These are phyloP conservation scores for Tichodroma muraria DNA, from an alignment of 2,113 vertebrate species.

Conservation along the genomic window DNA sequence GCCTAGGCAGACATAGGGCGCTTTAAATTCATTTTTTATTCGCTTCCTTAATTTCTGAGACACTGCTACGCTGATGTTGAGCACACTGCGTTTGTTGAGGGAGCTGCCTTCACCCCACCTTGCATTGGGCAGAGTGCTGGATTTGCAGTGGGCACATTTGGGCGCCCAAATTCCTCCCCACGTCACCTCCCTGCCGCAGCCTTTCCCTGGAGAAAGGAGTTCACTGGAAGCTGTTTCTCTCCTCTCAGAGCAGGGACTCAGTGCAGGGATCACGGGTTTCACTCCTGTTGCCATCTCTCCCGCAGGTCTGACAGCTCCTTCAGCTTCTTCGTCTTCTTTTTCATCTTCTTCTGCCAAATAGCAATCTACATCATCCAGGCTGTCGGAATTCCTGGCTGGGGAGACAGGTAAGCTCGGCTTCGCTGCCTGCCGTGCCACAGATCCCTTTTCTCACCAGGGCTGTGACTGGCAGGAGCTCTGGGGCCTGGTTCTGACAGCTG, in stretches of 20 bases:
- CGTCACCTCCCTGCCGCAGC: background rate
- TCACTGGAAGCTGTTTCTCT: background rate
- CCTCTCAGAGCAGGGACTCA: background rate
- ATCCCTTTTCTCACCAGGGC: background rate
- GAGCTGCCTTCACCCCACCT: background rate
- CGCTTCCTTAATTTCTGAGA: background rate
- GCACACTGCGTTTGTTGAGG: accelerated
- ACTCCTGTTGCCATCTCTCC: background rate
- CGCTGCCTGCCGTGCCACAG: accelerated
- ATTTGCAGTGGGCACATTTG: background rate
- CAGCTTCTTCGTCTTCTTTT: constrained; percentile 98
- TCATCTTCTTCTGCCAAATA: constrained; percentile 96
- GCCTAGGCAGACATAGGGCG: background rate
- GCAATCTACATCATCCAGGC: constrained; percentile 89
- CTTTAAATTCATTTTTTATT: background rate
- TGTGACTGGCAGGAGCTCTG: background rate
- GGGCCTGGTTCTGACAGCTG: background rate
- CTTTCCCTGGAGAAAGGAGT: background rate
- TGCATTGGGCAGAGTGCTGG: background rate
- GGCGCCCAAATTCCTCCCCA: background rate
- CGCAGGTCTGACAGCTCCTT: constrained; percentile 97
- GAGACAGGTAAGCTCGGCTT: constrained; percentile 83
- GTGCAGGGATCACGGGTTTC: background rate
- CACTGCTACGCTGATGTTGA: accelerated
- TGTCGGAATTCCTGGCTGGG: constrained; percentile 88